phyloP scores from a whole-genome alignment of 1,140 invertebrate genomes.

The Drosophila seguyi region DNA sequence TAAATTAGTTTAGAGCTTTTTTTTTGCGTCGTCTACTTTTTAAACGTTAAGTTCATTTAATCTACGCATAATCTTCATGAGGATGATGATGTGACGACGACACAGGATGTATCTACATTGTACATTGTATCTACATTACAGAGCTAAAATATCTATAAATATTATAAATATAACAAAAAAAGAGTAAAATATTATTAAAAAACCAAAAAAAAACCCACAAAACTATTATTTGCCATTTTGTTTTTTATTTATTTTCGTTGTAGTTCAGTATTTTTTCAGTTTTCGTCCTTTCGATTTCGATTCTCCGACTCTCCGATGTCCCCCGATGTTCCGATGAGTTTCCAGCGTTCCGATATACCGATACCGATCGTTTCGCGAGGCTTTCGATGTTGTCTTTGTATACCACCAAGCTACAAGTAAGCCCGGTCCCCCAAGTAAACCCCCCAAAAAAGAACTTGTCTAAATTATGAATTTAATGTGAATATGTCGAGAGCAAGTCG shows the following conservation, averaged over 20 bases:
- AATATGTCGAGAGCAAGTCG: constrained; percentile 22
- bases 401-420: constrained; percentile 8
- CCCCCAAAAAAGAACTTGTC: constrained; percentile 27
- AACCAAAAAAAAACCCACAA: constrained; percentile 55
- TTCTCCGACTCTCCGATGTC: background rate
- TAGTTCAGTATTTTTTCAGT: constrained; percentile 42
- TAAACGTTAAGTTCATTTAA: constrained; percentile 72
- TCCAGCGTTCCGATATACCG: background rate
- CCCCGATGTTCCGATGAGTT: background rate
- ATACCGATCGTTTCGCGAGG: constrained; percentile 20
- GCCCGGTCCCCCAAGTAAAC: background rate
- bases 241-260: constrained; percentile 35
- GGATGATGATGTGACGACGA: constrained; percentile 50
- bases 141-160: constrained; percentile 73
- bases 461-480: constrained; percentile 42
- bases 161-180: constrained; percentile 79
- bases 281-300: constrained; percentile 9
- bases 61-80: constrained; percentile 46
- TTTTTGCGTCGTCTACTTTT: constrained; percentile 71
- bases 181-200: constrained; percentile 82
- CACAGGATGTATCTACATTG: constrained; percentile 69
- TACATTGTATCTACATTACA: constrained; percentile 79
- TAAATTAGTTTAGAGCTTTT: constrained; percentile 69
- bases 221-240: constrained; percentile 25
- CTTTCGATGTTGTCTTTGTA: constrained; percentile 32